phyloP scores from a whole-genome alignment of 2,797 vertebrate species.

The Notolepis coatsorum region DNA sequence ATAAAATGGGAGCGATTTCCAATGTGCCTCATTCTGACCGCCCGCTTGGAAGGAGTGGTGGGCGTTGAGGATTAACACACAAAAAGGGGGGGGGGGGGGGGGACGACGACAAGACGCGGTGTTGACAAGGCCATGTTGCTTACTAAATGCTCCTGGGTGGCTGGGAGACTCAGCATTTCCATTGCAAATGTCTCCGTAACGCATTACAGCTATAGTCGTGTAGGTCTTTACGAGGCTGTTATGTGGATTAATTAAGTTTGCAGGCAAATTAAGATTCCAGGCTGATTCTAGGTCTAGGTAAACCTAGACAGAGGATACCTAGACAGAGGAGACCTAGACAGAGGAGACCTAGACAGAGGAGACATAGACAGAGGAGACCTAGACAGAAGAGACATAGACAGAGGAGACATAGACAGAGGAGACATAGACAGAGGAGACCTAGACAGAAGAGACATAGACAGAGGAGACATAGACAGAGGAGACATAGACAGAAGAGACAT shows the following conservation, averaged over 20 bases:
- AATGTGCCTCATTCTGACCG: conserved; percentile 69
- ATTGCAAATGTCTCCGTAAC: conserved; percentile 64
- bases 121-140: conserved; percentile 74
- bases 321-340: conserved; percentile 61
- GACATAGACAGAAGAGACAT: conserved; percentile 56
- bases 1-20: conserved; percentile 76
- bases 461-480: conserved; percentile 35
- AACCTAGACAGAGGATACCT: no score
- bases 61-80: conserved; percentile 57
- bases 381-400: conserved; percentile 58
- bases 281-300: conserved; percentile 68
- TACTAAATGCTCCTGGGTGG: conserved; percentile 75
- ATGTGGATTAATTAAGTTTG: conserved; percentile 77
- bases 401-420: conserved; percentile 35
- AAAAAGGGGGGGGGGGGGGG: conserved; percentile 11
- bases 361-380: conserved; percentile 22
- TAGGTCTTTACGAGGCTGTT: conserved; percentile 67
- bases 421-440: no score
- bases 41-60: conserved; percentile 69
- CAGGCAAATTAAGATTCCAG: conserved; percentile 72
- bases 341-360: conserved; percentile 57
- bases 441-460: conserved; percentile 58
- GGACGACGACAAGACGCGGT: conserved; percentile 64
- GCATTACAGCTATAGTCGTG: conserved; percentile 57
- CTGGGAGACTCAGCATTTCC: conserved; percentile 74